Evolutionary conservation across 2,888 invertebrate species (phyloP).

Genomic region (Megaustenia siamemsis): DNA sequence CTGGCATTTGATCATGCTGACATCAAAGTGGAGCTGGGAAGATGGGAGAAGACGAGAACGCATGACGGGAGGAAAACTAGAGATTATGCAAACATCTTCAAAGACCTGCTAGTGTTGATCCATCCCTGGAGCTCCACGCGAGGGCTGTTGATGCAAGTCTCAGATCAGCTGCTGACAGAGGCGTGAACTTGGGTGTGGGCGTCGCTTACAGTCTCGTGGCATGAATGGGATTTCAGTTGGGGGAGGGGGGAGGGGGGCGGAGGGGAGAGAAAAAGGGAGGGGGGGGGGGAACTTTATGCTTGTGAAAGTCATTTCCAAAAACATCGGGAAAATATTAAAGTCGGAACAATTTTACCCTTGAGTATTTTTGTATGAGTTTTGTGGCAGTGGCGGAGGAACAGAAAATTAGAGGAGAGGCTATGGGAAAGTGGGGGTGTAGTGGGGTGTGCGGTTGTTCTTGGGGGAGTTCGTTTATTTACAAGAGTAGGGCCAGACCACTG

Average conservation of each 20-base stretch:
- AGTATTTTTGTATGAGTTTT: too few species aligned
- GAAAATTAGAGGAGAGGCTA: too few species aligned
- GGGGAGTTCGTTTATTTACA: too few species aligned
- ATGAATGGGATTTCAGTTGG: neutral
- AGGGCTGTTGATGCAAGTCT: slow-evolving; percentile 8
- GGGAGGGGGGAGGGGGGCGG: too few species aligned
- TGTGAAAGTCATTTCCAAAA: neutral
- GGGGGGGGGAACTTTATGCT: neutral
- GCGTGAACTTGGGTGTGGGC: neutral
- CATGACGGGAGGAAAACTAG: neutral
- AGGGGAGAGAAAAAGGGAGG: too few species aligned
- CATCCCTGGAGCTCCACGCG: neutral
- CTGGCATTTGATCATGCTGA: too few species aligned
- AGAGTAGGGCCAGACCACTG: too few species aligned
- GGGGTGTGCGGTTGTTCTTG: too few species aligned
- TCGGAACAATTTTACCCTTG: too few species aligned
- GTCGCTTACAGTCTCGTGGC: neutral
- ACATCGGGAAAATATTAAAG: neutral
- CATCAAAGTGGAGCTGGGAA: too few species aligned
- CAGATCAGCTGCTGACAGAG: slow-evolving; percentile 5
- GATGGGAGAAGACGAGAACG: neutral
- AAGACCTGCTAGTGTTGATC: neutral
- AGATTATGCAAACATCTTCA: slow-evolving; percentile 30
- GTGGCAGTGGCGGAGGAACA: too few species aligned
- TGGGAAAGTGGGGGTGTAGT: too few species aligned